Percentiles rank a stretch among this genome's conserved stretches.
These are phyloP conservation scores for Rhopilema esculentum DNA, from an alignment of 30 jellyfish, hydroid and myxozoan genomes.

Conservation along the genomic window DNA sequence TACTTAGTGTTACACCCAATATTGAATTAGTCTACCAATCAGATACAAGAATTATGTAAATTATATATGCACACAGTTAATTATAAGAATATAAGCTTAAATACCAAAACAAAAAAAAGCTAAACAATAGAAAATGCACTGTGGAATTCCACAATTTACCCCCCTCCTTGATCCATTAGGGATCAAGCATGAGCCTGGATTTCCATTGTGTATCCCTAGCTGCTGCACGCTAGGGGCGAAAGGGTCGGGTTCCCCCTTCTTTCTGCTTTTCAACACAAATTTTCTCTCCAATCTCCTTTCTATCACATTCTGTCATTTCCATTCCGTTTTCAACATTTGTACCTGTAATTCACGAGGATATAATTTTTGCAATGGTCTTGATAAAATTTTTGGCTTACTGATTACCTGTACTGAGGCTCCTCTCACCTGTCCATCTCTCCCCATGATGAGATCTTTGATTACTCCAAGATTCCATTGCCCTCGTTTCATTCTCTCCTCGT, in stretches of 20 bases:
- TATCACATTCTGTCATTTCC: background rate
- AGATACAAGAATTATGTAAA: too few species aligned
- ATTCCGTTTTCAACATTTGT: background rate
- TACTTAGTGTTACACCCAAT: too few species aligned
- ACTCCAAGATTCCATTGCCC: background rate
- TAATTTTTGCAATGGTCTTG: background rate
- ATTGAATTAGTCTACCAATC: too few species aligned
- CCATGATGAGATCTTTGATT: background rate
- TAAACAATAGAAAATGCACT: too few species aligned
- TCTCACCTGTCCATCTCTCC: conserved; percentile 1
- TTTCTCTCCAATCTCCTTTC: background rate
- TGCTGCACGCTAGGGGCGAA: conserved; percentile 1
- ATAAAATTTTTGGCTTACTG: background rate
- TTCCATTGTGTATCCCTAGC: background rate
- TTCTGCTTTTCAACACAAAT: background rate
- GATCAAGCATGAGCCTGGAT: conserved; percentile 4
- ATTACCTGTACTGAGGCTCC: background rate
- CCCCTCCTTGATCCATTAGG: conserved; percentile 65
- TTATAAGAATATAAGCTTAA: too few species aligned
- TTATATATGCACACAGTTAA: too few species aligned
- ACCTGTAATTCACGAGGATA: background rate
- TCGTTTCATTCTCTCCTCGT: background rate
- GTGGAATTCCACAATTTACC: conserved; percentile 28
- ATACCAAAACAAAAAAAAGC: too few species aligned
- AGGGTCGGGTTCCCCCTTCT: conserved; percentile 1